Evolutionary conservation across 2,797 vertebrate genomes (phyloP), one percentile per base, ranked within the genome.

Genomic region (Morus bassanus): DNA sequence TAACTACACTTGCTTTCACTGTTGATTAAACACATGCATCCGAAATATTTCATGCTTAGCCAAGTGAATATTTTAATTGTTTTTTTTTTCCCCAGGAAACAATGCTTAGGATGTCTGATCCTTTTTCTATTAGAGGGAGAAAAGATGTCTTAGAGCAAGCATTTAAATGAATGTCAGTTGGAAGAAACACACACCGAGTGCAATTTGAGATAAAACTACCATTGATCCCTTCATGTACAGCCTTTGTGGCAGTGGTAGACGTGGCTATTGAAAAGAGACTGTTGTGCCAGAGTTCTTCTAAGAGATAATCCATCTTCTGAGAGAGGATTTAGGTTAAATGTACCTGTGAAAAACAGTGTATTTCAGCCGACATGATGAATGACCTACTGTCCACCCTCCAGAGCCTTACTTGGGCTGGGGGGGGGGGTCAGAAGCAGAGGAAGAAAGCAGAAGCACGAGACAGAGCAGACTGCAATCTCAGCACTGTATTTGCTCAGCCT

Each of bases 131-230:
- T 95, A 93, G 53, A 18, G 41, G 60, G 61, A 95, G 96, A 95
- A 94, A 95, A 97, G 96, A 97, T 97, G 94, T 96, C 98, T 98
- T 96, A 83, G 94, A 96, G 95, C 91, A 97, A 87, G 70, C 97
- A 98, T 96, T 97, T 97, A 97, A 98, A 98, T 98, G 97, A 98
- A 98, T 98, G 98, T 98, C 98, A 98, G 93, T 67, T 94, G 91
- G 96, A 98, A 97, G 96, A 98, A 98, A 97, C 96, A 98, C 96
- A 98, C 95, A 95, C 90, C 91, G 96, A 97, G 98, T 97, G 97
- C 97, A 98, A 97, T 98, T 98, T 98, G 97, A 98, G 98, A 98
- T 98, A 98, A 98, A 98, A 97, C 96, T 94, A 93, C 93, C 98
- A 97, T 95, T 98, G 98, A 98, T 98, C 96, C 97, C 97, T 96